phyloP scores from a whole-genome alignment of 2,113 vertebrate species.

The Dromiciops gliroides region DNA sequence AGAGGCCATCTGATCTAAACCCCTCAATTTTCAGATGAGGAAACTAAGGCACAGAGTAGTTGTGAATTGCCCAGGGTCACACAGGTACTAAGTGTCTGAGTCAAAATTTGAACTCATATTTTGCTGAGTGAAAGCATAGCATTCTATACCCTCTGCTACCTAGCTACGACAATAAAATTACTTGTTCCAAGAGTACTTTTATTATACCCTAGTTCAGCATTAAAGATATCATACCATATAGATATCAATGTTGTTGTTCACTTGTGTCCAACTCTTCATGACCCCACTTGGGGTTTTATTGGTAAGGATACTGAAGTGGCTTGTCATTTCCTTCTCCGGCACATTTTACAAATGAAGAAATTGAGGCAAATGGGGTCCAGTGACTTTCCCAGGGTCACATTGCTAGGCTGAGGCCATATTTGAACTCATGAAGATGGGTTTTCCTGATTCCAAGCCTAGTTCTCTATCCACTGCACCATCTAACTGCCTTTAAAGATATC shows the following conservation, averaged over 20 bases:
- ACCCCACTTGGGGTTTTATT: background rate
- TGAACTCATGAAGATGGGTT: background rate
- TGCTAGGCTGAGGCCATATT: background rate
- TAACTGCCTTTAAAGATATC: constrained; percentile 11
- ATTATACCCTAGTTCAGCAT: constrained; percentile 54
- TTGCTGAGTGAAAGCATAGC: background rate
- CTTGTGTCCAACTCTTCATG: background rate
- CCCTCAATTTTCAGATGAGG: background rate
- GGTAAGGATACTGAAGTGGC: too few relatives aligned
- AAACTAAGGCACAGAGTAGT: background rate
- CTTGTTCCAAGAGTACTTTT: constrained; percentile 52
- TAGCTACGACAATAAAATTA: background rate
- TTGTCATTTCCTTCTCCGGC: too few relatives aligned
- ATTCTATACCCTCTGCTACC: background rate
- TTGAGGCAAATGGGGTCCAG: background rate
- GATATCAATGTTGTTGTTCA: constrained; percentile 18
- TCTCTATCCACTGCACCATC: background rate
- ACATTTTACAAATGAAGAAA: too few relatives aligned
- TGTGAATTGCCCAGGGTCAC: background rate
- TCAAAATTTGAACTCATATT: background rate
- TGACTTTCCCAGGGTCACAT: background rate
- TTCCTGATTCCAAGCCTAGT: background rate
- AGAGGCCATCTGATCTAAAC: background rate
- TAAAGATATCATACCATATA: constrained; percentile 44
- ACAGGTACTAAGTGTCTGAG: background rate